phyloP scores from a whole-genome alignment of 2,888 invertebrate species.

The Allophyes oxyacanthae region DNA sequence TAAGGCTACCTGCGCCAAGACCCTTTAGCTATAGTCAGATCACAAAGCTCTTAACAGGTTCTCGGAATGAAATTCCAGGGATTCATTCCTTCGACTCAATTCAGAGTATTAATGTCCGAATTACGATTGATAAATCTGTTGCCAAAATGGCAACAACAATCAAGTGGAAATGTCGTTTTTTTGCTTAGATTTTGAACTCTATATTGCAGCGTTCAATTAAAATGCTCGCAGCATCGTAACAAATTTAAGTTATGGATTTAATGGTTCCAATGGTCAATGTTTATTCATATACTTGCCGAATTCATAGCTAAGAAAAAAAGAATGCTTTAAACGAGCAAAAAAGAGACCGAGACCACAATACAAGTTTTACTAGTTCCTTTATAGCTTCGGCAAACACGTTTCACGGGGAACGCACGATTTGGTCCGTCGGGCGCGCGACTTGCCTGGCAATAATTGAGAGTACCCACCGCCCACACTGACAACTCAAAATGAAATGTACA shows the following conservation, averaged over 20 bases:
- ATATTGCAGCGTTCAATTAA: constrained; percentile 23
- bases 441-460: constrained; percentile 65
- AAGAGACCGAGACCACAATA: constrained; percentile 70
- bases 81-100: constrained; percentile 59
- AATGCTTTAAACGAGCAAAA: constrained; percentile 64
- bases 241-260: constrained; percentile 26
- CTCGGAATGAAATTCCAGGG: constrained; percentile 62
- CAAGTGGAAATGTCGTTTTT: constrained; percentile 16
- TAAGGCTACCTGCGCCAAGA: constrained; percentile 69
- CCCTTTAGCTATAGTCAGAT: constrained; percentile 67
- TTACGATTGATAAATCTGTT: constrained; percentile 40
- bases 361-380: constrained; percentile 82
- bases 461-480: constrained; percentile 61
- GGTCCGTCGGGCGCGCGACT: constrained; percentile 65
- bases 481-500: constrained; percentile 70
- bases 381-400: constrained; percentile 80
- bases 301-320: constrained; percentile 55
- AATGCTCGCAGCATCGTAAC: constrained; percentile 29
- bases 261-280: constrained; percentile 44
- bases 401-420: constrained; percentile 78
- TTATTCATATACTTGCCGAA: constrained; percentile 58
- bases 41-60: constrained; percentile 66
- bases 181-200: constrained; percentile 17
- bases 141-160: constrained; percentile 20
- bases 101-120: constrained; percentile 57